These are phyloP conservation scores for Machaerirhynchus nigripectus DNA, from an alignment of 2,113 vertebrate species.

Conservation along the genomic window DNA sequence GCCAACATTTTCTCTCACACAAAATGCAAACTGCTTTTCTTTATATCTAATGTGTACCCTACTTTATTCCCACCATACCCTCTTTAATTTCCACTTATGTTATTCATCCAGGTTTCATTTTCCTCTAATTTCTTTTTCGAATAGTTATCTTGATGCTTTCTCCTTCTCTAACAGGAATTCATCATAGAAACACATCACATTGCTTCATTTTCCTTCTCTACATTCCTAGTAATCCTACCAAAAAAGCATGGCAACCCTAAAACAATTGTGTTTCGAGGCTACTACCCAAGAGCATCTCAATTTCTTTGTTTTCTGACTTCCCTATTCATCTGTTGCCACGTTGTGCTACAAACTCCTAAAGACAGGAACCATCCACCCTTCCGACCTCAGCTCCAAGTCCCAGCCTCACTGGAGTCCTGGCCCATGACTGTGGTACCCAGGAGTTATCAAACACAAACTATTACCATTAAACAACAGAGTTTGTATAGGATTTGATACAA, in stretches of 20 bases:
- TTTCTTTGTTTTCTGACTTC: not conserved
- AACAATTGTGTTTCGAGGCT: not conserved
- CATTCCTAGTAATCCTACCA: not conserved
- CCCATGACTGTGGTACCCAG: not conserved
- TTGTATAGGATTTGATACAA: not conserved
- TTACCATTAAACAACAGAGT: not conserved
- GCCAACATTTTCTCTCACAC: not conserved
- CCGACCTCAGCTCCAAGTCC: not conserved
- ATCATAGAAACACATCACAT: not conserved
- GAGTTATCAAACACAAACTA: not conserved
- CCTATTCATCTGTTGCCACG: not conserved
- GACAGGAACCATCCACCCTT: not conserved
- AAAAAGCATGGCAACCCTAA: not conserved
- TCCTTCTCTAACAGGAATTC: not conserved
- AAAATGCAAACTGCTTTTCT: not conserved
- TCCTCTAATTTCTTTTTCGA: not conserved
- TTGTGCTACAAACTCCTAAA: not conserved
- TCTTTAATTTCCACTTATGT: not conserved
- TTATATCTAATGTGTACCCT: not conserved
- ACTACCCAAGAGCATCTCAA: not conserved
- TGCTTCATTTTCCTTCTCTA: not conserved
- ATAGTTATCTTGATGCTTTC: not conserved
- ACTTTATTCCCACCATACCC: not conserved
- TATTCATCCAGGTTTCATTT: not conserved
- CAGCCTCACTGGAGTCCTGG: not conserved